These are phyloP conservation scores for Phoebastria nigripes DNA, from an alignment of 2,797 vertebrate species.

Conservation along the genomic window DNA sequence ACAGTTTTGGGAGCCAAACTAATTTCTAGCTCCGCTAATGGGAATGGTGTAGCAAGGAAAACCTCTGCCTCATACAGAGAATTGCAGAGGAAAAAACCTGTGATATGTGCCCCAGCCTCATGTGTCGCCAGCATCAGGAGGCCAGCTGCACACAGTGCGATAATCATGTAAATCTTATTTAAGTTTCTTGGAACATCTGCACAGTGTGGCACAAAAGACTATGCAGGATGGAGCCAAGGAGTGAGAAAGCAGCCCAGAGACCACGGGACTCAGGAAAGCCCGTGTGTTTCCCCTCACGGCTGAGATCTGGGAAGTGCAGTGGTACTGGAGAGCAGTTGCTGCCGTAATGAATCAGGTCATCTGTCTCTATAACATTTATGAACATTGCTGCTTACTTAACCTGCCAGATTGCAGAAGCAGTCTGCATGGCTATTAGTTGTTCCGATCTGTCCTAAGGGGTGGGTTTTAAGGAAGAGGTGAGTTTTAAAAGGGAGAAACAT, in stretches of 20 bases:
- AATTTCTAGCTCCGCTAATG: not conserved
- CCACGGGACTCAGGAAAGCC: not conserved
- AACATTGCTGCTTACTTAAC: not conserved
- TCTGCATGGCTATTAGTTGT: not conserved
- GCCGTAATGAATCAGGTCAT: not conserved
- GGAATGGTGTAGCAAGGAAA: not conserved
- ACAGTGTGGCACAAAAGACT: not conserved
- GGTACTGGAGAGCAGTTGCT: not conserved
- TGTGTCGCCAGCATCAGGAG: rapidly evolving
- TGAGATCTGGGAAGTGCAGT: not conserved
- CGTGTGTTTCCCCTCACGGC: rapidly evolving
- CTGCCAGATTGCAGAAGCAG: not conserved
- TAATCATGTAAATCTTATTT: not conserved
- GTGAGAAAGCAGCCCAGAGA: not conserved
- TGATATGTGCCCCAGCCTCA: rapidly evolving
- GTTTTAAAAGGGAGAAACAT: not conserved
- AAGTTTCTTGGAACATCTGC: not conserved
- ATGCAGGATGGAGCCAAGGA: not conserved
- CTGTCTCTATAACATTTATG: not conserved
- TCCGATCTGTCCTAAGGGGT: not conserved
- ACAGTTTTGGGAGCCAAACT: not conserved
- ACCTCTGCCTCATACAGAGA: not conserved
- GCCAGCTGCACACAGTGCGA: rapidly evolving
- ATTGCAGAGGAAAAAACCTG: not conserved
- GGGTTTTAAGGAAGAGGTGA: not conserved